Conservation (phyloP, 2,113 vertebrate genomes). For the Hiodon alosoides region DNA sequence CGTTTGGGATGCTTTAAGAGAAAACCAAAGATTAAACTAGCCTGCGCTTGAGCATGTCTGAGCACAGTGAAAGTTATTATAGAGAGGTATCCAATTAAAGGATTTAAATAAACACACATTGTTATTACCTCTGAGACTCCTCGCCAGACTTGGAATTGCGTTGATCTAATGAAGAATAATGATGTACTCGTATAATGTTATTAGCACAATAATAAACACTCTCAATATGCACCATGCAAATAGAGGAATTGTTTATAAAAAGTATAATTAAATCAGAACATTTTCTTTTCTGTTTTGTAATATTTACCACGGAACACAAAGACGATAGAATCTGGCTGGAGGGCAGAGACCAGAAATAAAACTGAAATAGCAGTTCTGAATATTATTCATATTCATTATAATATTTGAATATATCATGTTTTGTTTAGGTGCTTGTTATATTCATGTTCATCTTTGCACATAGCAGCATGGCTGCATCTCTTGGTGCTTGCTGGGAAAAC, state of each 20-base stretch:
- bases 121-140: constrained; percentile 31
- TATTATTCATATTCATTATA: too few species aligned
- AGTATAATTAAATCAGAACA: constrained; percentile 1
- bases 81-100: constrained; percentile 35
- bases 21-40: neutral
- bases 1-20: constrained; percentile 4
- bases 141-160: constrained; percentile 14
- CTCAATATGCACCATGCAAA: constrained; percentile 13
- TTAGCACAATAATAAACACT: constrained; percentile 26
- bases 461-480: too few species aligned
- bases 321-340: neutral
- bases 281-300: constrained; percentile 20
- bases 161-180: constrained; percentile 35
- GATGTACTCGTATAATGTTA: constrained; percentile 27
- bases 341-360: neutral
- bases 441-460: too few species aligned
- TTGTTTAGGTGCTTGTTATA: too few species aligned
- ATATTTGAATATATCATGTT: too few species aligned
- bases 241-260: constrained; percentile 18
- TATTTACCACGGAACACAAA: neutral
- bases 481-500: too few species aligned
- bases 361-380: neutral
- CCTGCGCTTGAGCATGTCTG: neutral
- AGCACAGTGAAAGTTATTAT: constrained; percentile 19
- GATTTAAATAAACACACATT: constrained; percentile 40